These are phyloP conservation scores for Oncorhynchus clarkii DNA, from an alignment of 2,113 vertebrate species.

Conservation along the genomic window DNA sequence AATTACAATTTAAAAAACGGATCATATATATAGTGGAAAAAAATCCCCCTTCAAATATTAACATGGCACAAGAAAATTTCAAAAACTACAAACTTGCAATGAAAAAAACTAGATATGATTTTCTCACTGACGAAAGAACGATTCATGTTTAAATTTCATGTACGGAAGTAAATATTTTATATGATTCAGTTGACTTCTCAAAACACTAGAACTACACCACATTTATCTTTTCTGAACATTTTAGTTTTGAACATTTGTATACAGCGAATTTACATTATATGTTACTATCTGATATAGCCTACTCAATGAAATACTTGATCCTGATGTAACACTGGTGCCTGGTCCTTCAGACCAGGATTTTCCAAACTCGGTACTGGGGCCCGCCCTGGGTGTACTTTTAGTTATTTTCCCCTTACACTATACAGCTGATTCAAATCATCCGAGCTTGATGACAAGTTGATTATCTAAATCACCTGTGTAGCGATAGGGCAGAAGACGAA, in stretches of 20 bases:
- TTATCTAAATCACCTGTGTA: no score
- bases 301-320: constrained; percentile 6
- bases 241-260: not conserved
- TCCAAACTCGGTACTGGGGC: no score
- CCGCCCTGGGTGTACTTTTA: no score
- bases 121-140: not conserved
- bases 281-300: constrained; percentile 9
- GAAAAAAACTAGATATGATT: constrained; percentile 15
- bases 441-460: no score
- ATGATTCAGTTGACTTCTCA: not conserved
- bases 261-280: not conserved
- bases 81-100: constrained; percentile 12
- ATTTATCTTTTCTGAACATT: not conserved
- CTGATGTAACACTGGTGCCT: constrained; percentile 15
- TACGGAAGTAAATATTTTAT: not conserved
- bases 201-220: not conserved
- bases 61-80: constrained; percentile 54
- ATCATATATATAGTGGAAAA: not conserved
- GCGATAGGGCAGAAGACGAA: no score
- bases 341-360: no score
- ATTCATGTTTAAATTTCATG: not conserved
- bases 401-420: no score
- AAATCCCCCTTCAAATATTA: constrained; percentile 32
- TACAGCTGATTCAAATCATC: no score
- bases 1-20: constrained; percentile 19